Conservation (phyloP, 92 coral and sea anemone genomes). For the Umimayanthus kanabou region DNA sequence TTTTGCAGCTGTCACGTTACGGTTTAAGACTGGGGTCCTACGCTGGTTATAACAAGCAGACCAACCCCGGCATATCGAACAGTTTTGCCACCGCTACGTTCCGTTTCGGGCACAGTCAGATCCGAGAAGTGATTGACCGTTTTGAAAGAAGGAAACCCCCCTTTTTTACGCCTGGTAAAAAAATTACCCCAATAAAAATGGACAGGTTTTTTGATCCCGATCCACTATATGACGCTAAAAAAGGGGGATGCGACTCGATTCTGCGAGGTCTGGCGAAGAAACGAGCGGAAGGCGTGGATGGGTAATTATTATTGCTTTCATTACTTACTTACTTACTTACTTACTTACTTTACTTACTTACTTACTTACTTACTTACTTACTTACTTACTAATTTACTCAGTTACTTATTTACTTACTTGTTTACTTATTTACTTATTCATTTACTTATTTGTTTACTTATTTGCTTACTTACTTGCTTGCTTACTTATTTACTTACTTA, state of each 20-base stretch:
- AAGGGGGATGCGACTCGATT: slow-evolving; percentile 26
- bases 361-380: no score
- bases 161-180: background rate
- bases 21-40: background rate
- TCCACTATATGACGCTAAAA: background rate
- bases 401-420: no score
- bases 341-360: no score
- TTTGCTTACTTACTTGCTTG: no score
- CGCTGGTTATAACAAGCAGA: background rate
- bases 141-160: background rate
- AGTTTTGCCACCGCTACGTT: slow-evolving; percentile 33
- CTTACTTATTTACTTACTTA: no score
- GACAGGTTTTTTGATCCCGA: slow-evolving; percentile 43
- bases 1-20: slow-evolving; percentile 14
- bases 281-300: slow-evolving; percentile 28
- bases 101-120: slow-evolving; percentile 42
- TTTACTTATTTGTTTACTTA: no score
- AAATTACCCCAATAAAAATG: slow-evolving; percentile 1
- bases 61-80: slow-evolving; percentile 26
- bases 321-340: background rate
- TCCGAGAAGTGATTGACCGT: slow-evolving; percentile 35
- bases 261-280: slow-evolving; percentile 33
- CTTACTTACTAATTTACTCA: no score
- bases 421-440: no score
- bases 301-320: background rate